Conservation (phyloP, 2,888 invertebrate genomes). For the Pristionchus fissidentatus region DNA sequence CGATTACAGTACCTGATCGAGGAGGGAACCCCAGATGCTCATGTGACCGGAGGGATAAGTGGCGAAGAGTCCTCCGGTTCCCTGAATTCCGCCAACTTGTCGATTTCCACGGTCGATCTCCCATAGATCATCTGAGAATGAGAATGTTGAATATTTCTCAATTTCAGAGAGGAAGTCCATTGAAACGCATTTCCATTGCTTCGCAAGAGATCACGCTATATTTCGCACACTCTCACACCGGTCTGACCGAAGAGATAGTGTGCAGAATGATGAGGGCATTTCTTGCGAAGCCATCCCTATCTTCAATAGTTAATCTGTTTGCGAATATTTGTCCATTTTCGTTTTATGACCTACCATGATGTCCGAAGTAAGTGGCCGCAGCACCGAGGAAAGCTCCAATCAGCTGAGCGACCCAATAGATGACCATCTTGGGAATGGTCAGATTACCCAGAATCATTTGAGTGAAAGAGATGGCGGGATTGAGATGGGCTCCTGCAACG, state of each 20-base stretch:
- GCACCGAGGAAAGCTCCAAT: constrained; percentile 73
- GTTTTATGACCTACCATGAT: constrained; percentile 63
- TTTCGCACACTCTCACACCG: too few species aligned
- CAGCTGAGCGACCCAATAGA: constrained; percentile 66
- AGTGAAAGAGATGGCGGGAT: constrained; percentile 62
- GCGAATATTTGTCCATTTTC: neutral
- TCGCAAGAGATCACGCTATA: too few species aligned
- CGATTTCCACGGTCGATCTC: constrained; percentile 76
- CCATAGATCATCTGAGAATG: constrained; percentile 72
- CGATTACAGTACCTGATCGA: constrained; percentile 78
- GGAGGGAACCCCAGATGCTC: constrained; percentile 76
- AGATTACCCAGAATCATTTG: constrained; percentile 57
- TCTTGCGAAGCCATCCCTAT: too few species aligned
- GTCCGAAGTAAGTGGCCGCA: constrained; percentile 71
- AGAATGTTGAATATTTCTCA: neutral
- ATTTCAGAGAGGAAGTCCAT: too few species aligned
- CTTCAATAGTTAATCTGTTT: too few species aligned
- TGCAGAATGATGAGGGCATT: too few species aligned
- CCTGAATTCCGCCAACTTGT: constrained; percentile 73
- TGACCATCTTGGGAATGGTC: constrained; percentile 52
- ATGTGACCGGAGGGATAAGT: constrained; percentile 79
- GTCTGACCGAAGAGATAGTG: too few species aligned
- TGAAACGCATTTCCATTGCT: too few species aligned
- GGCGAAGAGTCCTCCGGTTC: constrained; percentile 79
- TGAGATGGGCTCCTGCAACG: constrained; percentile 61